Base-by-base conservation (phyloP, 2,113 vertebrate species). In the Fukomys damarensis region DNA sequence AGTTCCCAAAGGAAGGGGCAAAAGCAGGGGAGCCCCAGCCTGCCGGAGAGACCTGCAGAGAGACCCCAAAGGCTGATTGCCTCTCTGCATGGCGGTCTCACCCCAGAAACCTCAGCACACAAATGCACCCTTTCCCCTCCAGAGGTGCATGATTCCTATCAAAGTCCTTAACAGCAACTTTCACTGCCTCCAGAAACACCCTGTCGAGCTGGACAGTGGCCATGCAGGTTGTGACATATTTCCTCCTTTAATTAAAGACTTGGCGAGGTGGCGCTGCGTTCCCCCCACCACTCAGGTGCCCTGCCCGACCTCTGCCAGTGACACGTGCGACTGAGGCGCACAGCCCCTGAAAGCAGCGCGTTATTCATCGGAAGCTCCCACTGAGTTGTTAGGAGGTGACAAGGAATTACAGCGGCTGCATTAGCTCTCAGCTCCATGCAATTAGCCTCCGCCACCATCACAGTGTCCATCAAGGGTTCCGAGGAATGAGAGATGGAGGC, bases 171-270 rank as follows among this genome's bases (percentile, higher is more conserved):
- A 86, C 61, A 32, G 92, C 63, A 80, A 79, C 81, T 91, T 94
- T 94, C 93, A 63, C 85, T 26, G 28, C 41, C 65, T 84, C 61
- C 38, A 77, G 85, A 91, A 98, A 95, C n/a, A 63, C 26, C 65
- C 52, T 54, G 22, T 20, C 1, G 41, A 83, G 70, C 61, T 41
- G 65, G 94, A 74, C 89, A 93, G 96, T 92, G 97, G 95, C 91
- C 94, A 49, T 87, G 14, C 46, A 54, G 7, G 20, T 90, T 96
- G 92, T 96, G 94, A 95, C 97, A 95, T 91, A 94, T 63, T 85
- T 72, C 96, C 96, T 63, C 91, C 93, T 97, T 98, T 98, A 97
- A 98, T 98, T 98, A 98, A 98, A 96, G 97, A 94, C 96, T 89
- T 96, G 87, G 72, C 13, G 89, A 96, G 94, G 79, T 83, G 95